Evolutionary conservation across 2,888 invertebrate genomes (phyloP), one percentile per base, ranked within the genome.

Genomic region (Polia nebulosa): DNA sequence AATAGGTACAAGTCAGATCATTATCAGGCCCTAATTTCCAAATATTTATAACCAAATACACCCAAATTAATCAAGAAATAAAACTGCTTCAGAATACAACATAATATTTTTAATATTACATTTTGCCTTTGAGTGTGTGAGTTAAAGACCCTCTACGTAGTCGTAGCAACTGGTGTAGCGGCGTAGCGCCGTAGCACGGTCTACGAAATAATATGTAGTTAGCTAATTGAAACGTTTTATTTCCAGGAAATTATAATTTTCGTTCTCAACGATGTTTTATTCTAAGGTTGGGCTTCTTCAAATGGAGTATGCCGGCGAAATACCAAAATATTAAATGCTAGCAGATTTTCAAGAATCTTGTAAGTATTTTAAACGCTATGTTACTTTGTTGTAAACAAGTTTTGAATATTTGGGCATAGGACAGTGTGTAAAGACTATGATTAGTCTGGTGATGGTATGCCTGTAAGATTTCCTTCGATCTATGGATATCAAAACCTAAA

Each of bases 161-260:
- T 15, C 72, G 72, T 62, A 62, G 72, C 52, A 20, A 49, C 9
- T 32, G 29, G 34, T 51, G 41, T 47, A 34, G 34, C 53, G 34
- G 58, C 25, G 47, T 32, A 55, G 55, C 34, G 17, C 15, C 34
- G 41, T 41, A 72, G 49, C 56, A 51, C 25, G 17, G 11, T 57
- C 63, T 72, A 72, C 72, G 49, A 44, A 36, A 32, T 32, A 36
- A 32, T 32, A 15, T 20, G 52, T 32, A 63, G 11, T 39, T 56
- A 2, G 11, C 8, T 36, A 62, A 45, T 25, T 45, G 20, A 72
- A 44, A 25, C 9, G 36, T 52, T 27, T 51, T 32, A 36, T 36
- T 52, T 58, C 44, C 5, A 49, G 8, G 36, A 53, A 25, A 53
- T 17, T 25, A 45, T 45, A 25, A 52, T 44, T 59, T 20, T 39